phyloP scores from a whole-genome alignment of 2,797 vertebrate genomes.

The Myotis findleyi region DNA sequence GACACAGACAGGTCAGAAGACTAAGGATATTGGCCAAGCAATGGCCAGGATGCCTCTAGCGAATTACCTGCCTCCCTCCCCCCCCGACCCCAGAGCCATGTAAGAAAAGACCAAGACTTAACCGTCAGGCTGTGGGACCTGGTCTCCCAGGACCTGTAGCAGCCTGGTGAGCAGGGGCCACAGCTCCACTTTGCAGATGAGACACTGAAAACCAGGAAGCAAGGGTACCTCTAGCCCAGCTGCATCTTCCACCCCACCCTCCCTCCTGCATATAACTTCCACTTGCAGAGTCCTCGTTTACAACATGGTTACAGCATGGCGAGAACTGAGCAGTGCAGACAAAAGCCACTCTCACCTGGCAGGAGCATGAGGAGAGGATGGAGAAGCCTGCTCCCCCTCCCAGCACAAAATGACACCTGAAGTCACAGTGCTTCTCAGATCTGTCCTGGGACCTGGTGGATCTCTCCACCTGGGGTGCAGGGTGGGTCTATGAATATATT shows the following conservation, averaged over 20 bases:
- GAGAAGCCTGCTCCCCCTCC: neutral
- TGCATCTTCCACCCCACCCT: too few relatives aligned
- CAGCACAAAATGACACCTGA: neutral
- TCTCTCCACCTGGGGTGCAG: too few relatives aligned
- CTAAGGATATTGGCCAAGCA: neutral
- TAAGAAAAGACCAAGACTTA: neutral
- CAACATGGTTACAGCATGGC: accelerated
- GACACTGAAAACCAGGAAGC: neutral
- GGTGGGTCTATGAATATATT: neutral
- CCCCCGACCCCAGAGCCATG: neutral
- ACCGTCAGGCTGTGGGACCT: accelerated
- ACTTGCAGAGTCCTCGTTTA: accelerated
- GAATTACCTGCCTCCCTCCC: too few relatives aligned
- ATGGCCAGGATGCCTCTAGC: neutral
- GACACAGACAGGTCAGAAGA: accelerated
- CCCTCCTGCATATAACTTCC: accelerated
- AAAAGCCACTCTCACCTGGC: neutral
- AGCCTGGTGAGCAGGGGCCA: neutral
- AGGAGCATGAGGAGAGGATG: neutral
- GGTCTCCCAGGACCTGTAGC: neutral
- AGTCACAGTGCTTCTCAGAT: accelerated
- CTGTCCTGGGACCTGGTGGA: neutral
- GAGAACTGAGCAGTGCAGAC: neutral
- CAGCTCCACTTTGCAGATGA: neutral
- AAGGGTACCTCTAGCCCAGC: neutral